Percentiles rank a stretch among this genome's conserved stretches.
These are phyloP conservation scores for Percina caprodes DNA, from an alignment of 2,113 vertebrate genomes.

Conservation along the genomic window DNA sequence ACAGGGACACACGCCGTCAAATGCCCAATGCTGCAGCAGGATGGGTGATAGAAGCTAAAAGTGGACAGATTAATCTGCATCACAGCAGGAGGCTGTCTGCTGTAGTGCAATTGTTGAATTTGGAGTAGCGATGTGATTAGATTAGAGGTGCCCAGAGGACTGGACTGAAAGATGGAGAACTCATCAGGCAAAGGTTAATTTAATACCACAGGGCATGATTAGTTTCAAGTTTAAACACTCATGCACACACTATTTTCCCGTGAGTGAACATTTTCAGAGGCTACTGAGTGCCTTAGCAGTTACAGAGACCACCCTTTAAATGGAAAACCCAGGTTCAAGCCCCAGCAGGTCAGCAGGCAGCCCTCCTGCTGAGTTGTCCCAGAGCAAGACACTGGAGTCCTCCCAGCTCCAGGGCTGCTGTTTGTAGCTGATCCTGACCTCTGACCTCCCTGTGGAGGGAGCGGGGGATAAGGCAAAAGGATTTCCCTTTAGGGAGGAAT, in stretches of 20 bases:
- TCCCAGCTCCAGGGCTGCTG: neutral
- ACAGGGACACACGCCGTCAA: constrained; percentile 1
- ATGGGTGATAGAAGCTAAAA: neutral
- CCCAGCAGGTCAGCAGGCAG: constrained; percentile 14
- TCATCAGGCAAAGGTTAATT: constrained; percentile 71
- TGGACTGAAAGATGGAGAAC: constrained; percentile 53
- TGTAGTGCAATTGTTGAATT: constrained; percentile 32
- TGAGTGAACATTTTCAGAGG: constrained; percentile 31
- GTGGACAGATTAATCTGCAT: constrained; percentile 51
- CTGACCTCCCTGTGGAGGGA: constrained; percentile 23
- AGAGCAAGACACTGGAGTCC: neutral
- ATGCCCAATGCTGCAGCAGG: constrained; percentile 2
- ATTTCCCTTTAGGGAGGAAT: constrained; percentile 12
- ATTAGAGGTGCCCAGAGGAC: constrained; percentile 49
- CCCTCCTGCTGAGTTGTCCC: constrained; percentile 25
- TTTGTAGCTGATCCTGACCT: constrained; percentile 29
- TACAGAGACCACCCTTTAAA: constrained; percentile 8
- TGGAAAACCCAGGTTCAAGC: neutral
- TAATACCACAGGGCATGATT: constrained; percentile 58
- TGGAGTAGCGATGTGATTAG: constrained; percentile 44
- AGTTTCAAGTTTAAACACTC: constrained; percentile 58
- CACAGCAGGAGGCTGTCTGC: constrained; percentile 44
- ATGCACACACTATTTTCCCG: neutral
- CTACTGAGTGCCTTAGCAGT: constrained; percentile 16
- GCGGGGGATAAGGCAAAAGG: neutral